Percentiles rank a stretch among this genome's conserved stretches.
Evolutionary conservation across 2,888 invertebrate species (phyloP).

Genomic region (Eupithecia centaureata): DNA sequence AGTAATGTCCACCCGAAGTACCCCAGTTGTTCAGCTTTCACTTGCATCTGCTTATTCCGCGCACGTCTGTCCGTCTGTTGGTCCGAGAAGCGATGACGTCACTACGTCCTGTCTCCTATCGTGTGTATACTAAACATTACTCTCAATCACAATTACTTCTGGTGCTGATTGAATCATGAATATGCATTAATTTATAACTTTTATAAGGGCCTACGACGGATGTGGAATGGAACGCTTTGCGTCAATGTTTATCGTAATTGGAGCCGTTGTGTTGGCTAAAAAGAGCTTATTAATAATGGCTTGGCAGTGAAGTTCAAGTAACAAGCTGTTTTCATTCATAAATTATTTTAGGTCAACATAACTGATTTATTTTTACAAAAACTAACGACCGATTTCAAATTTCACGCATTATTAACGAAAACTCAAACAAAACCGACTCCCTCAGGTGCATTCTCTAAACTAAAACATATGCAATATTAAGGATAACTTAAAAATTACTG

Average conservation of each 20-base stretch:
- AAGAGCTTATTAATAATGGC: background rate
- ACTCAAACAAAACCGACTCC: too few species aligned
- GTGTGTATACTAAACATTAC: background rate
- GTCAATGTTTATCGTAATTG: background rate
- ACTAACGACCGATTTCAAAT: too few species aligned
- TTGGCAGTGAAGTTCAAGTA: background rate
- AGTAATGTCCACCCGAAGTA: constrained; percentile 24
- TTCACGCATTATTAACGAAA: too few species aligned
- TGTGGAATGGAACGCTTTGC: background rate
- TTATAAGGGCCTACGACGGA: constrained; percentile 10
- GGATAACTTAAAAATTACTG: too few species aligned
- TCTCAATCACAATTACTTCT: background rate
- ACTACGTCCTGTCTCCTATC: constrained; percentile 18
- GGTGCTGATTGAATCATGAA: constrained; percentile 13
- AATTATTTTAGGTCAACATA: too few species aligned
- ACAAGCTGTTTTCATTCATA: background rate
- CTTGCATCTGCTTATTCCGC: constrained; percentile 23
- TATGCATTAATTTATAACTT: too few species aligned
- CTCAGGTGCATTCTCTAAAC: too few species aligned
- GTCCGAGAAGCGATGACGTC: background rate
- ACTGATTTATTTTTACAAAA: too few species aligned
- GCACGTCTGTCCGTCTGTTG: constrained; percentile 18
- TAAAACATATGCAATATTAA: too few species aligned
- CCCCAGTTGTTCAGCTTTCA: constrained; percentile 34
- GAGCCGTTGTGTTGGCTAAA: background rate